These are phyloP conservation scores for Ctena decussata DNA, from an alignment of 2,888 invertebrate species.

Conservation along the genomic window DNA sequence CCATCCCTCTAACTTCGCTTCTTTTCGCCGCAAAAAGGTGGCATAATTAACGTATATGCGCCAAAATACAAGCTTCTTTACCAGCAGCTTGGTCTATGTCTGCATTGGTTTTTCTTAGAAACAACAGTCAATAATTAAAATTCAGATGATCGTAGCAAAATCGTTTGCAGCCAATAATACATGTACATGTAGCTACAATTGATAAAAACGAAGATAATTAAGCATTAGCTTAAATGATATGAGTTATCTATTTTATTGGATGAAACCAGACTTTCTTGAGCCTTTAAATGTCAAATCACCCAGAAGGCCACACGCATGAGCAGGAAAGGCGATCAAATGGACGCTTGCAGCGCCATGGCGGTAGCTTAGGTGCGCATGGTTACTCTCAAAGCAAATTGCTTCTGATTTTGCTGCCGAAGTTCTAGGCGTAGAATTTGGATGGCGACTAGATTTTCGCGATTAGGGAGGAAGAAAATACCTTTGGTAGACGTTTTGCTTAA, in stretches of 20 bases:
- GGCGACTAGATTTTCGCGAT: background rate
- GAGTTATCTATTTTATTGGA: background rate
- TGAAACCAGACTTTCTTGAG: background rate
- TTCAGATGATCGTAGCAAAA: too few species aligned
- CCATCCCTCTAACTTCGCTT: too few species aligned
- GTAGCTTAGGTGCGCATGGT: constrained; percentile 35
- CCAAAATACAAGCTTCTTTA: too few species aligned
- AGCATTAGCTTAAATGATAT: background rate
- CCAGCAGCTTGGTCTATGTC: too few species aligned
- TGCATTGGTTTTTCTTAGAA: too few species aligned
- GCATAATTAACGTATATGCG: too few species aligned
- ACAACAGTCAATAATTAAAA: too few species aligned
- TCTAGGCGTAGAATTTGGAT: background rate
- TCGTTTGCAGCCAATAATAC: too few species aligned
- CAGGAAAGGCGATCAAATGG: background rate
- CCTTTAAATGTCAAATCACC: background rate
- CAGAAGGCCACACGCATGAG: constrained; percentile 5
- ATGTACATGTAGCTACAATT: too few species aligned
- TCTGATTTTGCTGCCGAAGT: constrained; percentile 15
- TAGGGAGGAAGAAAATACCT: background rate
- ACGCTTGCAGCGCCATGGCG: background rate
- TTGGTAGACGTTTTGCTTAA: background rate
- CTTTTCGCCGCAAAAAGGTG: too few species aligned
- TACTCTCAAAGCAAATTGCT: constrained; percentile 58
- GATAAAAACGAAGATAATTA: background rate